A percentile compares a stretch with the other conserved stretches of the same genome.
These are phyloP conservation scores for Coranthus polyacanthus DNA, from an alignment of 2,797 vertebrate species.

Conservation along the genomic window DNA sequence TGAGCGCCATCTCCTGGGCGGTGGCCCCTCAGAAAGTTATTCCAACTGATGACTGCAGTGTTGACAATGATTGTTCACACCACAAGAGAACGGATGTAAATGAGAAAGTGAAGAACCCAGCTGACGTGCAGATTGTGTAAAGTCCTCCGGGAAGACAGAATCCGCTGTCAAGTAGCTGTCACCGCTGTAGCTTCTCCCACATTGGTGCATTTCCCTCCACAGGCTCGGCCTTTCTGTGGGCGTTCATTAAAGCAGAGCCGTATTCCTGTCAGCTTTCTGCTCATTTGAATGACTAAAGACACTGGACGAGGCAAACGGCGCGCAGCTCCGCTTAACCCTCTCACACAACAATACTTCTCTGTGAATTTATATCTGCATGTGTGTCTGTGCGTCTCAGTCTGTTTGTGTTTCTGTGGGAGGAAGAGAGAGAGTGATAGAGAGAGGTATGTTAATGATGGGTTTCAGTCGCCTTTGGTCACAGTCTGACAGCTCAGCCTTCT, in stretches of 20 bases:
- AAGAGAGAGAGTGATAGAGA: neutral
- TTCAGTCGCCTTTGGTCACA: slow-evolving; percentile 17
- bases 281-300: slow-evolving; percentile 41
- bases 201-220: neutral
- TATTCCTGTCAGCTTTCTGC: neutral
- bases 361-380: neutral
- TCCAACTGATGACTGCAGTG: too few species aligned
- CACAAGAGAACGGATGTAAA: too few species aligned
- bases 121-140: too few species aligned
- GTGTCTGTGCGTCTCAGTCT: too few species aligned
- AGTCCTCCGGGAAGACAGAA: too few species aligned
- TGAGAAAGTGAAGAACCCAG: too few species aligned
- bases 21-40: too few species aligned
- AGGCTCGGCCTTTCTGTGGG: neutral
- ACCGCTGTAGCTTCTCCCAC: neutral
- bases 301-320: slow-evolving; percentile 7
- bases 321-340: neutral
- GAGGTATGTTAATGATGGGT: slow-evolving; percentile 57
- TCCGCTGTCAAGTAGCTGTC: too few species aligned
- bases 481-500: slow-evolving; percentile 14
- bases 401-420: slow-evolving; percentile 17
- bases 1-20: too few species aligned
- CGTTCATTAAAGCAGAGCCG: slow-evolving; percentile 16
- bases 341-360: slow-evolving; percentile 14
- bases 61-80: too few species aligned